These are phyloP conservation scores for Glaucidium brasilianum DNA, from an alignment of 2,113 vertebrate species.

Conservation along the genomic window DNA sequence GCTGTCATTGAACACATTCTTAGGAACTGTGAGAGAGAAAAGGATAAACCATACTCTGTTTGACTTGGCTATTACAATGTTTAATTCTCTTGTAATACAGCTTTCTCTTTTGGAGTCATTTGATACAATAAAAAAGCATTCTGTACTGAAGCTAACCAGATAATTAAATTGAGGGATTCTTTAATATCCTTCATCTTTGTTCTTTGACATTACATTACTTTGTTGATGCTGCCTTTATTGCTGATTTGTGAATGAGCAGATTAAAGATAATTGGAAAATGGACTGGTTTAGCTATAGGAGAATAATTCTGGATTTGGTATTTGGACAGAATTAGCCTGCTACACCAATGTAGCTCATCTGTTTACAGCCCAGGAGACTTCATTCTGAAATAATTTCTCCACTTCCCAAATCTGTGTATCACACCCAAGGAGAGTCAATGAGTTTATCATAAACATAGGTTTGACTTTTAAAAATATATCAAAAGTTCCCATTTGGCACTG, in stretches of 20 bases:
- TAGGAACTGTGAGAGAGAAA: neutral
- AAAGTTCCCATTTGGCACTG: neutral
- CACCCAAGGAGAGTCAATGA: neutral
- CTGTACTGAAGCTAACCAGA: neutral
- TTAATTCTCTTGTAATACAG: neutral
- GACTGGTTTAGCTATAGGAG: neutral
- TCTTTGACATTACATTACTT: neutral
- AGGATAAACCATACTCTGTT: neutral
- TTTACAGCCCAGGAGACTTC: neutral
- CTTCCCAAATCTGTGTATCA: neutral
- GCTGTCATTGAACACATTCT: neutral
- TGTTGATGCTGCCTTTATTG: neutral
- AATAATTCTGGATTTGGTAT: neutral
- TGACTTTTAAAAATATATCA: neutral
- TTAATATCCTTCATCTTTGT: neutral
- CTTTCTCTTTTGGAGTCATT: neutral
- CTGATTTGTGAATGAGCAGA: neutral
- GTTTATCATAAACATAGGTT: neutral
- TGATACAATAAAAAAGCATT: neutral
- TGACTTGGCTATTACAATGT: neutral
- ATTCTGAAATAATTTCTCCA: neutral
- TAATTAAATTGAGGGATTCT: neutral
- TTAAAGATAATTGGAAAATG: neutral
- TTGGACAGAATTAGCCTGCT: accelerated
- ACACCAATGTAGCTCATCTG: accelerated